Conservation (phyloP, 2,888 invertebrate species). For the Ceratothoa steindachneri region DNA sequence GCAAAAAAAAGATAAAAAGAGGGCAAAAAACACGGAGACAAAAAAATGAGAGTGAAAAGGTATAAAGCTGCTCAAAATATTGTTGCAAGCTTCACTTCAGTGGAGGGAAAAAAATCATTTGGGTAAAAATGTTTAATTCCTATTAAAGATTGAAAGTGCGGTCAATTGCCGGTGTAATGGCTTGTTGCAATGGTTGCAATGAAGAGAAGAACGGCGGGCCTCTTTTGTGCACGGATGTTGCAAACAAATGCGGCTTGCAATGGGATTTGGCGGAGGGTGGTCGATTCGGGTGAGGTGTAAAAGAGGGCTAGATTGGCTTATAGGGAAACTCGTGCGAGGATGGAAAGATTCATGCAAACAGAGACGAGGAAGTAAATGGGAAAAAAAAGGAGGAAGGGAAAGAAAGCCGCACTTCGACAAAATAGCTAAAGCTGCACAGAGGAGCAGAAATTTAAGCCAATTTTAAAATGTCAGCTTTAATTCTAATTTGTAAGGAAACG, state of each 20-base stretch:
- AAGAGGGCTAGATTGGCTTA: neutral
- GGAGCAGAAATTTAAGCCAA: no score
- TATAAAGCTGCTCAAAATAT: slow-evolving; percentile 18
- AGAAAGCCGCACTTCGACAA: neutral
- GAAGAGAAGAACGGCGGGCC: slow-evolving; percentile 21
- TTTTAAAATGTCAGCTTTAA: no score
- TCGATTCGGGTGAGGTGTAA: neutral
- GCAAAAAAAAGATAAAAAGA: neutral
- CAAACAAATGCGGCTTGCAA: slow-evolving; percentile 38
- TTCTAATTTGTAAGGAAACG: no score
- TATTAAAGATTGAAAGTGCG: slow-evolving; percentile 28
- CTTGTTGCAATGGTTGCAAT: slow-evolving; percentile 43
- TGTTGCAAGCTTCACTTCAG: slow-evolving; percentile 18
- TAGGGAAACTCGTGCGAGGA: neutral
- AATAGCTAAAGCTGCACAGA: no score
- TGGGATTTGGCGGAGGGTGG: slow-evolving; percentile 24
- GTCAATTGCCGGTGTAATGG: slow-evolving; percentile 44
- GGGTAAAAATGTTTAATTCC: slow-evolving; percentile 7
- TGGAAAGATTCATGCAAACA: neutral
- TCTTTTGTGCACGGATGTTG: slow-evolving; percentile 27
- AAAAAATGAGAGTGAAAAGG: neutral
- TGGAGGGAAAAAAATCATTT: slow-evolving; percentile 17
- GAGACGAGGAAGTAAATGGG: neutral
- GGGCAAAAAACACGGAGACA: neutral
- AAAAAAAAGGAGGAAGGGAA: neutral